Evolutionary conservation across 2,797 vertebrate genomes (phyloP), one percentile per base, ranked within the genome.

Genomic region (Carduelis carduelis): DNA sequence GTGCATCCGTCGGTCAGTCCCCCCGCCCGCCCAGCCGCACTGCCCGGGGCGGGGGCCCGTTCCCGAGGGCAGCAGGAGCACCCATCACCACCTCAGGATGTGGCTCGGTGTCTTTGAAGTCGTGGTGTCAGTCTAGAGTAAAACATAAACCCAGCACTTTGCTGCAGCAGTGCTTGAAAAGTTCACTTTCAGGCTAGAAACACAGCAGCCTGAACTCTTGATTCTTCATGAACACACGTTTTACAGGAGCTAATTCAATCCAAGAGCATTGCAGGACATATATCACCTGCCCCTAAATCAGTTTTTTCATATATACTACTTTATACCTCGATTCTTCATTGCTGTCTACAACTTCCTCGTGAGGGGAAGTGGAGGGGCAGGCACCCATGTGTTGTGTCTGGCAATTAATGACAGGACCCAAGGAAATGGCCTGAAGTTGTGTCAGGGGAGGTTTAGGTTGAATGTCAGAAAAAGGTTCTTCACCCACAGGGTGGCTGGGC

Each of bases 1-100:
- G 7, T 2, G 66, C n/a, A 3, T 10, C 39, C 71, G 0, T 24
- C 83, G 1, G 47, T 20, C 61, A 0, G 39, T 12, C 11, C n/a
- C 66, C 21, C 44, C 11, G 11, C 56, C 56, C 26, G 64, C 24
- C 14, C 68, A 2, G 32, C 41, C 16, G 6, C 57, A 3, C 35
- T 19, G 39, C 44, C 39, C 30, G 11, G 6, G 43, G 26, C 19
- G 43, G 8, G 47, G 32, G 11, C 49, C 46, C 19, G 35, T 21
- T 23, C 56, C 35, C 9, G 5, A n/a, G 20, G 32, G 28, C 2
- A 70, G 30, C 56, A 3, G 47, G 12, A 53, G 71, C 52, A 5
- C 12, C 14, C 59, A 11, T 17, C 41, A 2, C 14, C 60, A 1
- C 39, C 47, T 64, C 52, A 35, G 65, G 57, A 53, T 55, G 64